These are phyloP conservation scores for Prostheceraeus crozeri DNA, from an alignment of 2,888 invertebrate species.

Conservation along the genomic window DNA sequence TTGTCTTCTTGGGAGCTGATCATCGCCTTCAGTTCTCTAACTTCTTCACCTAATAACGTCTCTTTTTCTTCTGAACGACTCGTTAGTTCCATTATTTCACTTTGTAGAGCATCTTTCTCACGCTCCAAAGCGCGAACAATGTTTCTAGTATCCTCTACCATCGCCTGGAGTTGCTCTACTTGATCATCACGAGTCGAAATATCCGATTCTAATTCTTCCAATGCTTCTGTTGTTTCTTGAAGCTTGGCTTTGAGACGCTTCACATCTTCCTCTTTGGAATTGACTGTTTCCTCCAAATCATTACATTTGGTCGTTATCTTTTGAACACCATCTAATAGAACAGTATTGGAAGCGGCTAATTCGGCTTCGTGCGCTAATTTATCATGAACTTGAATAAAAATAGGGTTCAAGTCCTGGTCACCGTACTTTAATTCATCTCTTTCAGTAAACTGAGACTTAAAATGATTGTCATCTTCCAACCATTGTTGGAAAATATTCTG, in stretches of 20 bases:
- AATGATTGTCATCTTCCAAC: no score
- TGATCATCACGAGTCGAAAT: not conserved
- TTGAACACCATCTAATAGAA: slow-evolving; percentile 20
- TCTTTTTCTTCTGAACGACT: slow-evolving; percentile 34
- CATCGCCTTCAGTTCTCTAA: no score
- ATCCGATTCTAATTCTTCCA: slow-evolving; percentile 1
- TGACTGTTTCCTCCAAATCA: not conserved
- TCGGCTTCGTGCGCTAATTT: not conserved
- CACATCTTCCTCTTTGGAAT: not conserved
- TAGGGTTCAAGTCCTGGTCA: no score
- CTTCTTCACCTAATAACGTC: slow-evolving; percentile 29
- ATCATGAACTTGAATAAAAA: no score
- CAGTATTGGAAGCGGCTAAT: not conserved
- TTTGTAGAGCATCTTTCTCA: slow-evolving; percentile 34
- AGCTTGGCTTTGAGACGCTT: not conserved
- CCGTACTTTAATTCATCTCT: no score
- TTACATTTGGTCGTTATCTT: not conserved
- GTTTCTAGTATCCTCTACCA: slow-evolving; percentile 36
- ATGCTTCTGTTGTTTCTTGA: not conserved
- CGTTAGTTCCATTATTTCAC: slow-evolving; percentile 30
- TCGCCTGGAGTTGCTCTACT: slow-evolving; percentile 25
- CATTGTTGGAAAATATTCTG: no score
- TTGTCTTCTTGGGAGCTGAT: no score
- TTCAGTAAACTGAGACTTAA: no score
- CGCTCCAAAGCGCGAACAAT: slow-evolving; percentile 37